Evolutionary conservation across 2,113 vertebrate genomes (phyloP).

Genomic region (Dipodomys ordii): DNA sequence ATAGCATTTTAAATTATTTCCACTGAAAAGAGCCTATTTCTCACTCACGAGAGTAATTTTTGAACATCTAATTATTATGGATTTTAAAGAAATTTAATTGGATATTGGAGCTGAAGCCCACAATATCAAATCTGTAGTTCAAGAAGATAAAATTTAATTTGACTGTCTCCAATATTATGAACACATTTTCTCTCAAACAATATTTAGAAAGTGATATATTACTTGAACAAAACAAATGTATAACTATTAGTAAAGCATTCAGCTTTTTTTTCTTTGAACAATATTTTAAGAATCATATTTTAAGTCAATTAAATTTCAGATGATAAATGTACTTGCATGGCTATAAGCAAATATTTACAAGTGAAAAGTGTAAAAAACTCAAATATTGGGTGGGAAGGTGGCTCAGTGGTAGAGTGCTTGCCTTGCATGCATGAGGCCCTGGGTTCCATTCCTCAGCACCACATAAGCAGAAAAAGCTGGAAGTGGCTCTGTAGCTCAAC

Average conservation of each 20-base stretch:
- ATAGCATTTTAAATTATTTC: conserved; percentile 62
- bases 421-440: no score
- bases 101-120: conserved; percentile 69
- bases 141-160: conserved; percentile 79
- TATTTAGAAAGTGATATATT: conserved; percentile 56
- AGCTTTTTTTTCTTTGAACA: not conserved
- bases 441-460: no score
- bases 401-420: no score
- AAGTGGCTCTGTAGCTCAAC: no score
- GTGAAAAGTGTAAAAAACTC: conserved; percentile 47
- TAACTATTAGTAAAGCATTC: not conserved
- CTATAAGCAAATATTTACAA: conserved; percentile 33
- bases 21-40: conserved; percentile 69
- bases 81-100: conserved; percentile 77
- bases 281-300: conserved; percentile 38
- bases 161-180: conserved; percentile 50
- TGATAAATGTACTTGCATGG: not conserved
- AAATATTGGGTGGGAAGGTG: not conserved
- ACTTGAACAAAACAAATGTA: conserved; percentile 18
- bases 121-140: conserved; percentile 64
- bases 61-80: conserved; percentile 76
- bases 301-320: conserved; percentile 28
- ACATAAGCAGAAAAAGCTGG: no score
- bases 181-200: conserved; percentile 59
- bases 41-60: conserved; percentile 45